Evolutionary conservation across 2,797 vertebrate genomes (phyloP), one percentile per base, ranked within the genome.

Genomic region (Salmo trutta): DNA sequence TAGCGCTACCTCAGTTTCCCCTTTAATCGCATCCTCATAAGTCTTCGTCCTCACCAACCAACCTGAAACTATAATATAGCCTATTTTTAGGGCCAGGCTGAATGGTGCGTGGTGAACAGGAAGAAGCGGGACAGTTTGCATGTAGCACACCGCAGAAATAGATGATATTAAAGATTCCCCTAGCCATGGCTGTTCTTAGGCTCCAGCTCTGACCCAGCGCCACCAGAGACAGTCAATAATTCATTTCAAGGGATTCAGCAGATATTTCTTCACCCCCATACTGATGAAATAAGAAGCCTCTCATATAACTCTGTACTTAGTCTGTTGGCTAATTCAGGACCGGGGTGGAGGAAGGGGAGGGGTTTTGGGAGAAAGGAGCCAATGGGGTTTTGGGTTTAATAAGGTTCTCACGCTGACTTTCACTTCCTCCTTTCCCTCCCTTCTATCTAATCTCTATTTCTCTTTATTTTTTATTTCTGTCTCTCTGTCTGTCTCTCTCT

Each of bases 221-320:
- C 96, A 95, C 91, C 89, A 93, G 27, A 96, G 94, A 92, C 90
- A 88, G 91, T 97, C 93, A 96, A 96, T 97, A 96, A 97, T 97
- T 97, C 94, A 97, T 96, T 97, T 93, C 94, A 91, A 76, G 78
- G 93, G 93, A 93, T 94, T 96, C 94, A 95, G 94, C 93, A 95
- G 93, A 96, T 95, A 93, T 89, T 92, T 95, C 84, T 85, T 62
- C 53, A 56, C 53, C 53, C 89, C n/a, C 0, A 93, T 95, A 95
- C 95, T 95, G 95, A 96, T 95, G 90, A 95, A 95, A 95, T 93
- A 92, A 91, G 91, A 93, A 93, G 89, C 14, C 41, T 86, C 89
- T 88, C 88, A 90, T 91, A 89, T 90, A 92, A 93, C 92, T 92
- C 87, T 87, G 85, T 87, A 83, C 91, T 94, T 92, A 3, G 24